Evolutionary conservation across 2,113 vertebrate genomes (phyloP).

Genomic region (Hydrochoerus hydrochaeris): DNA sequence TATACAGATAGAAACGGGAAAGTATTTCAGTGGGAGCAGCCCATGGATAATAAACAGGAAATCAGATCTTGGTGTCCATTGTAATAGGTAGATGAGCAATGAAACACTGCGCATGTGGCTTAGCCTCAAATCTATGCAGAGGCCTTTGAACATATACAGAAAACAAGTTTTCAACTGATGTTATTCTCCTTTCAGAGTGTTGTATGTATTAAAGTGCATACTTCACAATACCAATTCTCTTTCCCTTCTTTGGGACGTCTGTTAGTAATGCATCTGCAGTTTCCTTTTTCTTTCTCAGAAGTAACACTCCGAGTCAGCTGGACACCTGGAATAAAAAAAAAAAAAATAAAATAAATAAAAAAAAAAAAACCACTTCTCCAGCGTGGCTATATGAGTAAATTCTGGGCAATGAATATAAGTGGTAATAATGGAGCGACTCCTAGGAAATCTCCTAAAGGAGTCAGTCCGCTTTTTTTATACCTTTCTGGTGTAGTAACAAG

Average conservation of each 20-base stretch:
- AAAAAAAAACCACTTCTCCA: neutral
- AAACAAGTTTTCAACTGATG: neutral
- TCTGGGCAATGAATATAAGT: neutral
- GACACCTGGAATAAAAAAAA: slow-evolving; percentile 25
- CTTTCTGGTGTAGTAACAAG: neutral
- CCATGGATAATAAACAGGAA: neutral
- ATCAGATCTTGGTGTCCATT: neutral
- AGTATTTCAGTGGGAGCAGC: neutral
- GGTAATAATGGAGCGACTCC: neutral
- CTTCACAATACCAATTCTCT: neutral
- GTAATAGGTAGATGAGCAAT: neutral
- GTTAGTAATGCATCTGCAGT: neutral
- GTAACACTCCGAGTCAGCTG: neutral
- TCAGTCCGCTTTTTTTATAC: neutral
- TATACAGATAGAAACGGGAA: neutral
- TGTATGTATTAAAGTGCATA: neutral
- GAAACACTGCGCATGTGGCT: neutral
- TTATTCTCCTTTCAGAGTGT: neutral
- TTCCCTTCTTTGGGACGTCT: neutral
- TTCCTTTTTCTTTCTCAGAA: neutral
- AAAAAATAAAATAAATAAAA: too few species aligned
- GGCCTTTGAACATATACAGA: neutral
- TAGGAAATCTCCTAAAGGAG: neutral
- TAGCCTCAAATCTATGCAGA: neutral
- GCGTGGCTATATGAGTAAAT: neutral